Evolutionary conservation across 2,113 vertebrate genomes (phyloP), one percentile per base, ranked within the genome.

Genomic region (Lophura nycthemera): DNA sequence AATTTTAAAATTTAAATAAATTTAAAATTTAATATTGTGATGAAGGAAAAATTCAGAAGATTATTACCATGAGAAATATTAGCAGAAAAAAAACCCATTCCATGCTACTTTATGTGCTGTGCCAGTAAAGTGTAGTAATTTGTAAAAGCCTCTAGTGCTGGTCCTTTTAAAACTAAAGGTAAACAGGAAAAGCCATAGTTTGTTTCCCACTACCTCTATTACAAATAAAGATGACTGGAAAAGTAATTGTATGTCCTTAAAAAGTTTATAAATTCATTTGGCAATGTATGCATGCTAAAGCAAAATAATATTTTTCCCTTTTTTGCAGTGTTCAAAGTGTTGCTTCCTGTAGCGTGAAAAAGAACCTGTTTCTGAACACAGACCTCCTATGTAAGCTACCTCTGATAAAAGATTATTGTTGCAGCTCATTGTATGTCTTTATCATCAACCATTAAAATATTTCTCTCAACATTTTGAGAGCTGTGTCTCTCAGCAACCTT

Each of bases 381-480:
- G 59, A 6, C 20, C 60, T 83, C 72, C 89, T 79, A 54, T 54
- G 21, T 88, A 90, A 92, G 65, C 45, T 88, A 85, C 72, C 66
- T 75, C 76, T 90, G 86, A 91, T 82, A 90, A 83, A 92, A 86
- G 50, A 71, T 86, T 81, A 86, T 40, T 5, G 13, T 47, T 87
- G 42, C 69, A 80, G 22, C 65, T 63, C 91, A 86, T 59, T 95
- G 96, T 91, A 83, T 79, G 74, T 85, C 81, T 87, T 96, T 95
- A 94, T 85, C 92, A 89, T 81, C 48, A 92, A 88, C 65, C 74
- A 86, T 92, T 94, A 54, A 42, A 95, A 73, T 67, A 95, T 83
- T 69, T 24, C 3, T 71, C 74, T 63, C 83, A 85, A 60, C 38
- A 83, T 82, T 96, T 92, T 75, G 96, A 94, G n/a, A 85, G 96